These are phyloP conservation scores for Lasaia peninsularis DNA, from an alignment of 1,140 invertebrate genomes.

Conservation along the genomic window DNA sequence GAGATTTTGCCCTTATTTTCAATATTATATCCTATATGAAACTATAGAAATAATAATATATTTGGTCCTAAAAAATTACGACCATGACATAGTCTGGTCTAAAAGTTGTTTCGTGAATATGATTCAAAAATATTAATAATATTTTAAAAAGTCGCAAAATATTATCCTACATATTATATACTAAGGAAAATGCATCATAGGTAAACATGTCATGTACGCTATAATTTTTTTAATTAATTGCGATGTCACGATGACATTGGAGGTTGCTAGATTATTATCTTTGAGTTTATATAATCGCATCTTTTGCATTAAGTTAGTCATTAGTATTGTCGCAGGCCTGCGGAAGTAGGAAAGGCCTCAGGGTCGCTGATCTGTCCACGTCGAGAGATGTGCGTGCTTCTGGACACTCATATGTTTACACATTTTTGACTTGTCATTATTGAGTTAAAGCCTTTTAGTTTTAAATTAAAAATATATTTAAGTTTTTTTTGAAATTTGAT, in stretches of 20 bases:
- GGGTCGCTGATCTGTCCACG: slow-evolving; percentile 16
- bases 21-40: too few relatives aligned
- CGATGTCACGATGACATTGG: slow-evolving; percentile 19
- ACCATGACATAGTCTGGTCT: too few relatives aligned
- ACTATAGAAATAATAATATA: too few relatives aligned
- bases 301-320: slow-evolving; percentile 16
- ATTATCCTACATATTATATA: too few relatives aligned
- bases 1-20: too few relatives aligned
- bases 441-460: too few relatives aligned
- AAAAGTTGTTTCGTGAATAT: too few relatives aligned
- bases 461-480: too few relatives aligned
- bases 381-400: slow-evolving; percentile 22
- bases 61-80: too few relatives aligned
- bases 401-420: slow-evolving; percentile 19
- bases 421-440: background rate
- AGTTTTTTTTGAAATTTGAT: too few relatives aligned
- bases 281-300: slow-evolving; percentile 13
- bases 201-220: background rate
- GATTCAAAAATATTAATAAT: too few relatives aligned
- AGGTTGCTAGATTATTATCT: slow-evolving; percentile 20
- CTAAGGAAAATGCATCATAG: background rate
- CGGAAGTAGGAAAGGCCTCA: slow-evolving; percentile 33
- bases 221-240: slow-evolving; percentile 23
- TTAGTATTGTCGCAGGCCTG: slow-evolving; percentile 24
- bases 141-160: too few relatives aligned